Base-by-base conservation (phyloP, 2,797 vertebrate genomes). In the Poecilia velifera region DNA sequence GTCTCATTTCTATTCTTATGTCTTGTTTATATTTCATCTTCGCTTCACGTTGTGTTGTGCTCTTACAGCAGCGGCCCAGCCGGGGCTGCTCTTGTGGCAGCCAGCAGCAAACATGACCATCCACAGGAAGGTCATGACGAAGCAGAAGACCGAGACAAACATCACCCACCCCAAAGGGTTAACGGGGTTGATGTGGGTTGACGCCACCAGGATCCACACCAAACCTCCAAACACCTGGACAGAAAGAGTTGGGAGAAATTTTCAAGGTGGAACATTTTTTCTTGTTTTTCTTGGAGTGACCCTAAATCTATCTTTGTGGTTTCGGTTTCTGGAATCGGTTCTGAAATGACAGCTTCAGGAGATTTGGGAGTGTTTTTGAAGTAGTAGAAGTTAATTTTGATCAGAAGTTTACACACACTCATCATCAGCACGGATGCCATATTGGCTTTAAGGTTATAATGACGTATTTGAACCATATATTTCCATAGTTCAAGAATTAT, bases 181-280 rank as follows among this genome's bases (percentile, higher is more conserved):
- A 0, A 81, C 0, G 0, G 0, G 79, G 0, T 0, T 0, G 46
- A 98, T 93, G 0, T 1, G 81, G 0, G 96, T 96, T 0, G 97
- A 96, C 0, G 97, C 96, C 36, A 99, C 94, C 76, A 99, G 95
- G 89, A 97, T 98, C 98, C 98, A 99, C 13, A 98, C 97, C 57
- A 99, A 94, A 51, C 97, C 97, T 2, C 98, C 98, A 4, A 97
- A 96, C 57, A 95, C 86, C 95, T 96, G 85, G 62, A 83, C 31
- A 6, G 36, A 39, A 7, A n/a, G 25, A 41, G 12, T 8, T 28
- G 46, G 41, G 20, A 72, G 53, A 51, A 70, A n/a, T 39, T n/a
- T 43, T 70, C 9, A 36, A 34, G 0, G 2, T 34, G 10, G 59
- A 34, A 34, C 59, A 62, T 6, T 22, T 28, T 57, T 28, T 25